Conservation (phyloP, 2,888 invertebrate genomes). For the Scrobipalpa atriplicella region DNA sequence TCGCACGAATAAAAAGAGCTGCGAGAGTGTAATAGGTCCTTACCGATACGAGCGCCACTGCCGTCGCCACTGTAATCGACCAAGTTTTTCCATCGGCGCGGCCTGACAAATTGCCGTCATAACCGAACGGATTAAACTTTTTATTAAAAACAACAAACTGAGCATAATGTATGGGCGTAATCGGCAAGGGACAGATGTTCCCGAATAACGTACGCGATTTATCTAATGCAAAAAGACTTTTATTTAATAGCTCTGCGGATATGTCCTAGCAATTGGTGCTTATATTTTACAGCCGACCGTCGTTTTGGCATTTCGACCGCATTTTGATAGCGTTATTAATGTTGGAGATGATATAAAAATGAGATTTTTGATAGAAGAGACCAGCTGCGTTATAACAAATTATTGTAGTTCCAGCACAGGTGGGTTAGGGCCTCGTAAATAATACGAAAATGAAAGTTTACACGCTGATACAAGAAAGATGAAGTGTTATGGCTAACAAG, state of each 20-base stretch:
- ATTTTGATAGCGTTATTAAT: conserved; percentile 77
- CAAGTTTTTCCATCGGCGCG: conserved; percentile 80
- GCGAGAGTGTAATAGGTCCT: conserved; percentile 46
- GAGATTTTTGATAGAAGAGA: conserved; percentile 68
- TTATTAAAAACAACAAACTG: conserved; percentile 83
- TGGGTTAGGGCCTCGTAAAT: conserved; percentile 47
- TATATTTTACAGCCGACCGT: conserved; percentile 73
- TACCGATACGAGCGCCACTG: conserved; percentile 34
- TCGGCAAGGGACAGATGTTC: conserved; percentile 81
- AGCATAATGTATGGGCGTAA: conserved; percentile 81
- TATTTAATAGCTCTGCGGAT: conserved; percentile 79
- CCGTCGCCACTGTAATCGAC: conserved; percentile 70
- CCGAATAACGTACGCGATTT: conserved; percentile 79
- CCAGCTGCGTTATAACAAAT: conserved; percentile 65
- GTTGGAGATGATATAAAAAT: conserved; percentile 71
- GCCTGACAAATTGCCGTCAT: conserved; percentile 80
- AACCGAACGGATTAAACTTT: conserved; percentile 82
- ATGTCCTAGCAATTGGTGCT: conserved; percentile 75
- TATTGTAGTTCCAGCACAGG: conserved; percentile 65
- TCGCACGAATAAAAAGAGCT: conserved; percentile 63
- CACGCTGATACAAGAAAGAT: conserved; percentile 47
- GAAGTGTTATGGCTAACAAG: conserved; percentile 48
- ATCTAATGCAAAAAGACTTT: conserved; percentile 82
- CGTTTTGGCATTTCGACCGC: conserved; percentile 68
- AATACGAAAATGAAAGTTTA: conserved; percentile 41